Evolutionary conservation across 2,888 invertebrate genomes (phyloP).

Genomic region (Siphonodentalium dalli): DNA sequence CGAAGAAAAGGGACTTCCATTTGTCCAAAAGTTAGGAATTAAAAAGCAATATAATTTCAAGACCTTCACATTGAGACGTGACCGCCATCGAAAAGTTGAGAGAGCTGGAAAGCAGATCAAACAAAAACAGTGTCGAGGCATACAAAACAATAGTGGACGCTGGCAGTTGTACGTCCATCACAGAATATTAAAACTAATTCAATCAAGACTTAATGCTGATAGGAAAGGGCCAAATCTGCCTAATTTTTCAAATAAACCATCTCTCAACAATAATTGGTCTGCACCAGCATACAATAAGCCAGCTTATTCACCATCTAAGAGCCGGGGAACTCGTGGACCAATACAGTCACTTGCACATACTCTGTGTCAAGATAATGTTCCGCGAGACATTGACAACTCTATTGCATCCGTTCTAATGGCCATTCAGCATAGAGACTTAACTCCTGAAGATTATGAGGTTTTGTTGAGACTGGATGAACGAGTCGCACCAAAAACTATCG

Average conservation of each 20-base stretch:
- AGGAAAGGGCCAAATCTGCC: conserved; percentile 8
- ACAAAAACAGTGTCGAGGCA: conserved; percentile 43
- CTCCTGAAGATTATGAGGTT: conserved; percentile 62
- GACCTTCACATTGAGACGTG: too few species aligned
- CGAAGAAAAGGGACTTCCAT: conserved; percentile 22
- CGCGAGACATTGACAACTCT: conserved; percentile 32
- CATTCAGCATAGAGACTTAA: conserved; percentile 60
- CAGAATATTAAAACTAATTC: conserved; percentile 40
- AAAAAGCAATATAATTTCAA: neutral
- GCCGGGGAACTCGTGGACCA: conserved; percentile 12
- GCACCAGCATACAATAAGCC: neutral
- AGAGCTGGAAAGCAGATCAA: conserved; percentile 55
- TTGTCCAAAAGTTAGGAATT: too few species aligned
- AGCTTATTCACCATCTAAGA: neutral
- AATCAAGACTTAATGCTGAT: too few species aligned
- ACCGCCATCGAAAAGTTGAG: conserved; percentile 35
- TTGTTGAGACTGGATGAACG: conserved; percentile 56
- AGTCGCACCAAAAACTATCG: conserved; percentile 56
- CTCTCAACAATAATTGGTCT: too few species aligned
- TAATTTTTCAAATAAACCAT: too few species aligned
- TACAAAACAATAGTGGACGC: conserved; percentile 45
- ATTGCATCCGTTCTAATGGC: conserved; percentile 47
- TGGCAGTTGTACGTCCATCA: conserved; percentile 49
- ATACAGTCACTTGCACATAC: conserved; percentile 43
- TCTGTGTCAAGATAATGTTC: conserved; percentile 36